Percentiles rank a stretch among this genome's conserved stretches.
phyloP scores from a whole-genome alignment of 1,140 invertebrate species.

The Apis cerana region DNA sequence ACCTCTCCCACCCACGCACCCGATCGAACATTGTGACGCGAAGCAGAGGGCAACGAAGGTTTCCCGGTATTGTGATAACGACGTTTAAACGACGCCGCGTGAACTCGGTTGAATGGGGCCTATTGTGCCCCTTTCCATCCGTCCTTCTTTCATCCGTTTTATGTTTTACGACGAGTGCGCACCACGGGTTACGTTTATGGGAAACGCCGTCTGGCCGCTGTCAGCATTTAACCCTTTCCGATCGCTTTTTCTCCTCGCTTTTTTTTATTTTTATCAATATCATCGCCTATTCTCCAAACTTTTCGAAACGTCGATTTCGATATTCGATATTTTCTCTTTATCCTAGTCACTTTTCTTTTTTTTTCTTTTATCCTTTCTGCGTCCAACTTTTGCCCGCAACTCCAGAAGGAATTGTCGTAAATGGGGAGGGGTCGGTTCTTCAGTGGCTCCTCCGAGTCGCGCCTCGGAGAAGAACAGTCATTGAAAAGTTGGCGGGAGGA shows the following conservation, averaged over 20 bases:
- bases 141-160: slow-evolving; percentile 35
- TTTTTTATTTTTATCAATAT: neutral
- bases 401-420: neutral
- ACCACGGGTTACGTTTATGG: slow-evolving; percentile 39
- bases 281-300: no score
- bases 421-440: neutral
- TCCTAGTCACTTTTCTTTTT: neutral
- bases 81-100: slow-evolving; percentile 26
- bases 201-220: slow-evolving; percentile 33
- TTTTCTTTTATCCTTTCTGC: slow-evolving; percentile 19
- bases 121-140: slow-evolving; percentile 27
- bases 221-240: slow-evolving; percentile 19
- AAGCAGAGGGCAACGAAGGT: neutral
- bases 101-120: slow-evolving; percentile 6
- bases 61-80: slow-evolving; percentile 40
- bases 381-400: neutral
- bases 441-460: no score
- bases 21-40: neutral
- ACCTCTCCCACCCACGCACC: no score
- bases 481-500: neutral
- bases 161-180: slow-evolving; percentile 37
- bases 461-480: neutral
- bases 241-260: slow-evolving; percentile 6
- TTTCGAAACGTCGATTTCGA: neutral
- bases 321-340: slow-evolving; percentile 14